Conservation (phyloP, 2,797 vertebrate genomes). For the Enteromius afrohamiltoni region DNA sequence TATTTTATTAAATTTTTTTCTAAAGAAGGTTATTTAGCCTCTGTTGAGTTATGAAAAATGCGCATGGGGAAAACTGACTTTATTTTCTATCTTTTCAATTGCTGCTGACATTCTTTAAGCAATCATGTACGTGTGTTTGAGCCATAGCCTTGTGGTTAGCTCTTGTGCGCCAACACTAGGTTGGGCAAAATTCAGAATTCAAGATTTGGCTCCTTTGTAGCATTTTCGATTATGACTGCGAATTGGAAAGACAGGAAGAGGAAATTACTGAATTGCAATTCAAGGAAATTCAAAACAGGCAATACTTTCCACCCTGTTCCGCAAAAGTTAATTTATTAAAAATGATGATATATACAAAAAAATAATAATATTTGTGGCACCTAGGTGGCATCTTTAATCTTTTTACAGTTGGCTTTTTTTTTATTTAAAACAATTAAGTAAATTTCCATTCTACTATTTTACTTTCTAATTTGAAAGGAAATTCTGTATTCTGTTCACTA, state of each 20-base stretch:
- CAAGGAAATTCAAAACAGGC: not conserved
- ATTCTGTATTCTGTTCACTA: not conserved
- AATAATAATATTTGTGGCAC: not conserved
- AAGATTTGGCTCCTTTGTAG: not conserved
- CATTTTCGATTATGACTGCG: not conserved
- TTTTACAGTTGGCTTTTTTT: not conserved
- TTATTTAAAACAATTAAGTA: not conserved
- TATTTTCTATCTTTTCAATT: conserved; percentile 6
- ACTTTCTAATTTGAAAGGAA: not conserved
- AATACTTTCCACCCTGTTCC: not conserved
- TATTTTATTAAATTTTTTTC: not conserved
- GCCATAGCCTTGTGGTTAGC: not conserved
- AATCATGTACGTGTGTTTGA: not conserved
- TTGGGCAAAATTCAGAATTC: not conserved
- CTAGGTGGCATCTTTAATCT: not conserved
- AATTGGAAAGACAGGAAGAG: not conserved
- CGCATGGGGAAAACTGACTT: not conserved
- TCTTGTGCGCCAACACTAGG: not conserved
- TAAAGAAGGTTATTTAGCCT: conserved; percentile 23
- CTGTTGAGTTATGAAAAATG: conserved; percentile 4
- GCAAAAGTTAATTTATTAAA: not conserved
- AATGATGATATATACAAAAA: not conserved
- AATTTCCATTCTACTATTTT: not conserved
- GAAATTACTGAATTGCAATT: not conserved
- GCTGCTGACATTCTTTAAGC: not conserved